Evolutionary conservation across 2,888 invertebrate species (phyloP).

Genomic region (Dynastes maya): DNA sequence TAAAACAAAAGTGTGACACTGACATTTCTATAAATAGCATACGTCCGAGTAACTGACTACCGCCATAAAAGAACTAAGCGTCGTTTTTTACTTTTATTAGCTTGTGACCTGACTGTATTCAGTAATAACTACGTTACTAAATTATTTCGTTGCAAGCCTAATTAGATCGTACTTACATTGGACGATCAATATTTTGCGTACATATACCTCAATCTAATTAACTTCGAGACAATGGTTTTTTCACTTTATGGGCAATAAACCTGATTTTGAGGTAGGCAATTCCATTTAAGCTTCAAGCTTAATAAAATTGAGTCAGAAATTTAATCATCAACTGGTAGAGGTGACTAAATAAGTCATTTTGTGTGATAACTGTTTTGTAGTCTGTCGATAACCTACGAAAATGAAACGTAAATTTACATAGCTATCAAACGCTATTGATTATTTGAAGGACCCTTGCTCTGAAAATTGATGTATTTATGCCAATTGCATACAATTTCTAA

Average conservation of each 20-base stretch:
- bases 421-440: no score
- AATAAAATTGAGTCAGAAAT: conserved; percentile 14
- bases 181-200: conserved; percentile 23
- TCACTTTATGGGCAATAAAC: conserved; percentile 26
- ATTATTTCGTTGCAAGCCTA: not conserved
- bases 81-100: not conserved
- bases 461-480: no score
- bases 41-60: not conserved
- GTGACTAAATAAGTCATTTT: not conserved
- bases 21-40: not conserved
- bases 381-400: no score
- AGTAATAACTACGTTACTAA: conserved; percentile 3
- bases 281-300: not conserved
- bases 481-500: no score
- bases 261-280: not conserved
- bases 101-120: not conserved
- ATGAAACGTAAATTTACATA: no score
- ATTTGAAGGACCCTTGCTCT: no score
- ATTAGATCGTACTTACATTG: not conserved
- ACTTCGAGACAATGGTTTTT: conserved; percentile 20
- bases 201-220: conserved; percentile 20
- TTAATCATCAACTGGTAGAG: not conserved
- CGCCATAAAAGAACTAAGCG: not conserved
- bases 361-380: not conserved
- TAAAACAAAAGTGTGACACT: no score